Conservation (phyloP, 2,888 invertebrate species). For the Phalangium opilio region DNA sequence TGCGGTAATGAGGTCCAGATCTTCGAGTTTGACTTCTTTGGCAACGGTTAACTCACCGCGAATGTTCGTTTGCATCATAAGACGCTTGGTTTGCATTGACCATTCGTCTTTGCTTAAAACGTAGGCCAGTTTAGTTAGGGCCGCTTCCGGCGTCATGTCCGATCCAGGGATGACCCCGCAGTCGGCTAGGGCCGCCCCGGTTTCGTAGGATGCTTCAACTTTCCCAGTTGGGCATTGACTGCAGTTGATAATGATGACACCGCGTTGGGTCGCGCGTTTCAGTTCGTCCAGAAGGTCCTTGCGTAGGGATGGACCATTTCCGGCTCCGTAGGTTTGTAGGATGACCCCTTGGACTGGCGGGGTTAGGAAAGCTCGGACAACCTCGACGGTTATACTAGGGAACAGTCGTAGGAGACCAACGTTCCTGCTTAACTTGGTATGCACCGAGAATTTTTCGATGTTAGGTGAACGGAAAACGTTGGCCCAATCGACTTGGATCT, state of each 20-base stretch:
- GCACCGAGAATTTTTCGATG: constrained; percentile 51
- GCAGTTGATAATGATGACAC: constrained; percentile 75
- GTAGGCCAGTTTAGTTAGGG: constrained; percentile 75
- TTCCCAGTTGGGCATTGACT: constrained; percentile 76
- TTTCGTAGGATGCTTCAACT: constrained; percentile 65
- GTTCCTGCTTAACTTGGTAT: constrained; percentile 57
- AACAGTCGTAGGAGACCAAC: constrained; percentile 76
- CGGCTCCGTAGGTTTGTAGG: constrained; percentile 80
- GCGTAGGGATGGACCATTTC: constrained; percentile 75
- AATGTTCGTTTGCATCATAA: constrained; percentile 61
- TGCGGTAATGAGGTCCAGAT: constrained; percentile 43
- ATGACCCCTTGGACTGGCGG: constrained; percentile 70
- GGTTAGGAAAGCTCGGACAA: constrained; percentile 42
- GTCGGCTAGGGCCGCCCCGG: constrained; percentile 53
- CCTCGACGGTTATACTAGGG: constrained; percentile 70
- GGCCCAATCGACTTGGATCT: constrained; percentile 54
- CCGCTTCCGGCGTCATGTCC: constrained; percentile 90
- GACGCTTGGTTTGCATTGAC: constrained; percentile 30
- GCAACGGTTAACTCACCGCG: constrained; percentile 58
- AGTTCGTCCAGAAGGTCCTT: constrained; percentile 60
- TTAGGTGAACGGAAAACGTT: constrained; percentile 45
- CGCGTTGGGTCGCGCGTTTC: constrained; percentile 50
- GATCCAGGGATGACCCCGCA: constrained; percentile 61
- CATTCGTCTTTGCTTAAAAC: constrained; percentile 56
- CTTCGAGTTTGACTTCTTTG: constrained; percentile 27